Evolutionary conservation across 2,113 vertebrate genomes (phyloP), one percentile per base, ranked within the genome.

Genomic region (Toxotes chatareus): DNA sequence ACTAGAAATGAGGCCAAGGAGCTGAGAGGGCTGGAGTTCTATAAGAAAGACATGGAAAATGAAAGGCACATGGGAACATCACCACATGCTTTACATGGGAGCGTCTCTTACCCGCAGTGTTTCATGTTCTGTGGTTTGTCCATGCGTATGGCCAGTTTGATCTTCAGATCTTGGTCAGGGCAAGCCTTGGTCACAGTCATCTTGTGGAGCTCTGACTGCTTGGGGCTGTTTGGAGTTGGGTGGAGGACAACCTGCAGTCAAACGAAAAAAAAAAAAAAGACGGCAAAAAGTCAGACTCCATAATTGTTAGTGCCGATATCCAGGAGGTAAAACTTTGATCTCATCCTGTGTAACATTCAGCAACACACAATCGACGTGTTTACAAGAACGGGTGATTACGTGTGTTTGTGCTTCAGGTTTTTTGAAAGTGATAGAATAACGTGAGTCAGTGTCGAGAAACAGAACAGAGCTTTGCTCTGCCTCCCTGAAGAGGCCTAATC

Each of bases 61-160:
- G 46, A 60, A 61, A 79, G 63, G 64, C 87, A 51, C 46, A 60
- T 53, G 77, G 67, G 60, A 80, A 56, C 46, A 12, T 76, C 46
- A 21, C 47, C 19, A n/a, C 23, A 59, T 0, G 6, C 12, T 31
- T 53, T 34, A 7, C 36, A 34, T 47, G 34, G 23, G 36, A 32
- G 38, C 12, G 9, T 32, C 9, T 36, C 95, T 97, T 95, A 99
- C 98, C 98, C 98, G 94, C 97, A 99, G 93, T 99, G 98, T 86
- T 99, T 99, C 98, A 99, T 99, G 93, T 99, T 99, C 92, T 99
- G 98, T 68, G 98, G 98, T 87, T 99, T 99, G 94, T 99, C 98
- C 98, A 99, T 99, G 88, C 98, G 95, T 73, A 99, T 96, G 0
- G 98, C 98, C 86, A 99, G 96, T 92, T 99, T 99, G 94, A 99